These are phyloP conservation scores for Tenualosa ilisha DNA, from an alignment of 2,797 vertebrate genomes.

Conservation along the genomic window DNA sequence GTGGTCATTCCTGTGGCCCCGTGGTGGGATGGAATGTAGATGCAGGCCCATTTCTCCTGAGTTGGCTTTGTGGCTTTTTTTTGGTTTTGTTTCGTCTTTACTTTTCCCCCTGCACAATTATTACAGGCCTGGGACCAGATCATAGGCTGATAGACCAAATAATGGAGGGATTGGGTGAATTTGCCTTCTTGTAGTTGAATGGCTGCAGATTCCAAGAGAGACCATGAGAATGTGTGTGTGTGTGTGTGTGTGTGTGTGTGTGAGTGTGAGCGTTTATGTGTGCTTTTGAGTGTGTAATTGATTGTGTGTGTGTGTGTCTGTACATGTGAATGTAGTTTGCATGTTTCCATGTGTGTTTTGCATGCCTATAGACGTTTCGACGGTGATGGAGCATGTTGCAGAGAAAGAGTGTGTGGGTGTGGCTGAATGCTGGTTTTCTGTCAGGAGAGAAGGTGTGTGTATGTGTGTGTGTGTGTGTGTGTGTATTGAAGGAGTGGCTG, in stretches of 20 bases:
- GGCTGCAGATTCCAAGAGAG: not conserved
- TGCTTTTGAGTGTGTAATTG: not conserved
- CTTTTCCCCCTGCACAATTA: not conserved
- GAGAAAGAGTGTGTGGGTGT: not conserved
- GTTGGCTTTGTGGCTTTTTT: not conserved
- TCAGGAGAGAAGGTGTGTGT: not conserved
- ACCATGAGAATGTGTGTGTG: not conserved
- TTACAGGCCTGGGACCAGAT: not conserved
- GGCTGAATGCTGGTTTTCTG: not conserved
- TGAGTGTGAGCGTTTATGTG: not conserved
- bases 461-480: constrained; percentile 4
- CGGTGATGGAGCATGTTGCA: not conserved
- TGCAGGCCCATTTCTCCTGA: not conserved
- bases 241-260: not conserved
- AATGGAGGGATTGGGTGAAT: not conserved
- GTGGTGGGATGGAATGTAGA: not conserved
- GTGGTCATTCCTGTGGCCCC: not conserved
- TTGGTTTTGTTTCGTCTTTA: too few species aligned
- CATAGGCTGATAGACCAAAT: not conserved
- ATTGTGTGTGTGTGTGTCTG: not conserved
- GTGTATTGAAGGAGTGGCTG: not conserved
- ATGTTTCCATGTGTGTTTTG: not conserved
- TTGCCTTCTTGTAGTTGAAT: not conserved
- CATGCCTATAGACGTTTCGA: not conserved
- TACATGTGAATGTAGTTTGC: not conserved